Conservation (phyloP, 37 sponge, comb jelly and placozoan species). For the Agelas oroides region DNA sequence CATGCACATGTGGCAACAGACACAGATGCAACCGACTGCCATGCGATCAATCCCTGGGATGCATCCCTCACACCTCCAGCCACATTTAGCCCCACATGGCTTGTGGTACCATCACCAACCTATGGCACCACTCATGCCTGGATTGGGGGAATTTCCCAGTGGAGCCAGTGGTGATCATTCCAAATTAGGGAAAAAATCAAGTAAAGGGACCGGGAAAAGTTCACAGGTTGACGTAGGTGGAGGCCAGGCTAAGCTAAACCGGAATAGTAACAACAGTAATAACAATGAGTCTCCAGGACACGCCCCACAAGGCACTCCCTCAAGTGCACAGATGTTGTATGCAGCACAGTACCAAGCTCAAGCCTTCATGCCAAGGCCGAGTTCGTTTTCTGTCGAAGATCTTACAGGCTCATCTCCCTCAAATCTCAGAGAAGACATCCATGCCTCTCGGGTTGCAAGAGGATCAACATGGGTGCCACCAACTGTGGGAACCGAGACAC, state of each 20-base stretch:
- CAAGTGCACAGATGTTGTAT: not conserved
- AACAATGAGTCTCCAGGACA: not conserved
- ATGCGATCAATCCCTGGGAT: slow-evolving; percentile 19
- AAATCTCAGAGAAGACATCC: no score
- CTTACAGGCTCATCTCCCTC: no score
- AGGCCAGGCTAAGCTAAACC: slow-evolving; percentile 4
- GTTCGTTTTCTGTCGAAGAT: not conserved
- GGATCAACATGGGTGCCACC: not conserved
- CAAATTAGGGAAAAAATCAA: slow-evolving; percentile 20
- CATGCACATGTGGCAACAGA: slow-evolving; percentile 64
- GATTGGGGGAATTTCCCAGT: slow-evolving; percentile 17
- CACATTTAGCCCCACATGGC: slow-evolving; percentile 37
- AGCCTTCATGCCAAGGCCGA: not conserved
- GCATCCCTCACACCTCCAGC: slow-evolving; percentile 26
- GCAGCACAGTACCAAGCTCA: not conserved
- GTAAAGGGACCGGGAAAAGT: not conserved
- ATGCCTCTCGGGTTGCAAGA: not conserved
- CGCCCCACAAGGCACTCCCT: not conserved
- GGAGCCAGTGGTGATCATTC: not conserved
- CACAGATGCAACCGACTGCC: slow-evolving; percentile 41
- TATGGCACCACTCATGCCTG: slow-evolving; percentile 37
- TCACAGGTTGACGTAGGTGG: no score
- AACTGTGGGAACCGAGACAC: no score
- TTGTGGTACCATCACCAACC: slow-evolving; percentile 30
- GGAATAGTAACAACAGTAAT: slow-evolving; percentile 44